Evolutionary conservation across 2,113 vertebrate species (phyloP).

Genomic region (Campylomormyrus tamandua): DNA sequence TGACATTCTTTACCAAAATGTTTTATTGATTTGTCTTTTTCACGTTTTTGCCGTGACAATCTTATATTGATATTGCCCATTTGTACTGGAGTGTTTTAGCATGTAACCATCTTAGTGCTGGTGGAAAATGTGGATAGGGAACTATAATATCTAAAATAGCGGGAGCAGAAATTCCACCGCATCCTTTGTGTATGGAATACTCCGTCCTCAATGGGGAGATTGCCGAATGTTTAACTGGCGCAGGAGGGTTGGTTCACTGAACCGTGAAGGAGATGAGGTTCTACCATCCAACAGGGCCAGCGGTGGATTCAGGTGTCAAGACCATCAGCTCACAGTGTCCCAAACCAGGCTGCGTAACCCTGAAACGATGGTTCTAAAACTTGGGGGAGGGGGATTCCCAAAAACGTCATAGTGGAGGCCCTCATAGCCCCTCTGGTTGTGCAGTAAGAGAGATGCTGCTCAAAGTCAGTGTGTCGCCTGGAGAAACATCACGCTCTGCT

Average conservation of each 20-base stretch:
- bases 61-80: background rate
- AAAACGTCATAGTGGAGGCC: background rate
- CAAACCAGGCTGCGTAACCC: background rate
- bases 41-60: background rate
- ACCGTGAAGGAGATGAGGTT: background rate
- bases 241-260: background rate
- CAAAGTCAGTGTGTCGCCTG: background rate
- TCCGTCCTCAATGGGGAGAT: background rate
- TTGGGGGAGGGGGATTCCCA: background rate
- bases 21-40: background rate
- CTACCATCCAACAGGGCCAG: background rate
- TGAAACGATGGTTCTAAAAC: background rate
- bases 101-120: background rate
- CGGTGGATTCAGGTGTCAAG: background rate
- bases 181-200: background rate
- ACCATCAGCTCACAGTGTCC: background rate
- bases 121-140: background rate
- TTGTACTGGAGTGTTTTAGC: background rate
- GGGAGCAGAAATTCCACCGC: background rate
- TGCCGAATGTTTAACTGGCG: background rate
- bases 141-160: background rate
- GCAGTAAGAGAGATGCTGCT: background rate
- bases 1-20: background rate
- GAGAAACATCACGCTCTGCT: background rate
- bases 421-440: background rate